Evolutionary conservation across 2,888 invertebrate genomes (phyloP).

Genomic region (Agelastica alni): DNA sequence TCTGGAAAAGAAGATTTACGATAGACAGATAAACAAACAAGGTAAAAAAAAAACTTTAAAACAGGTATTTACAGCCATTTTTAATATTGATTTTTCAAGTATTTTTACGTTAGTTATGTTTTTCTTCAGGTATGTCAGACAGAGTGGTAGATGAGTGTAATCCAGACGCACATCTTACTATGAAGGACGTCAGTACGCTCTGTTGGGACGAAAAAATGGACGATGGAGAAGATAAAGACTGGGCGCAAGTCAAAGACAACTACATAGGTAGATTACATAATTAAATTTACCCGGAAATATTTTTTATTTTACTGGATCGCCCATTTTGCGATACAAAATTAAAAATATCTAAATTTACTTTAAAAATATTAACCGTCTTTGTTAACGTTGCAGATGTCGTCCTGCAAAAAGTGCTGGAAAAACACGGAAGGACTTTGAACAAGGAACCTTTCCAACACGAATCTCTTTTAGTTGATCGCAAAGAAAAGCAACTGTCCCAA

Average conservation of each 20-base stretch:
- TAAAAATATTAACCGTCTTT: not conserved
- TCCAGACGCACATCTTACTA: constrained; percentile 89
- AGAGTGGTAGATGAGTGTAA: constrained; percentile 98
- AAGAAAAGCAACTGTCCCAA: constrained; percentile 91
- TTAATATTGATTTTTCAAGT: not conserved
- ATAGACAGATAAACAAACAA: constrained; percentile 96
- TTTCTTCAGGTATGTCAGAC: constrained; percentile 88
- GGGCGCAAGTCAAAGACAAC: constrained; percentile 70
- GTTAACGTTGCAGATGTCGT: constrained; percentile 65
- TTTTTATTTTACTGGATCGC: not conserved
- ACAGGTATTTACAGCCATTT: too few species aligned
- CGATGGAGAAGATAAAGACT: constrained; percentile 78
- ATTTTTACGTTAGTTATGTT: too few species aligned
- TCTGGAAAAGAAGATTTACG: constrained; percentile 97
- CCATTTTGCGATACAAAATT: not conserved
- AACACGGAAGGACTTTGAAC: constrained; percentile 67
- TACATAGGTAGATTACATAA: constrained; percentile 60
- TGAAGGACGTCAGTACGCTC: constrained; percentile 87
- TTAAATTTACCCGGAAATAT: not conserved
- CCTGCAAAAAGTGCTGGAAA: constrained; percentile 72
- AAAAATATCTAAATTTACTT: too few species aligned
- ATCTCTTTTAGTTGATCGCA: constrained; percentile 89
- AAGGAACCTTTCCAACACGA: constrained; percentile 96
- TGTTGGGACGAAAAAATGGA: constrained; percentile 91
- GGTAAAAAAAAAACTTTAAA: too few species aligned